Conservation (phyloP, 1,140 invertebrate genomes). For the Cydia fagiglandana region DNA sequence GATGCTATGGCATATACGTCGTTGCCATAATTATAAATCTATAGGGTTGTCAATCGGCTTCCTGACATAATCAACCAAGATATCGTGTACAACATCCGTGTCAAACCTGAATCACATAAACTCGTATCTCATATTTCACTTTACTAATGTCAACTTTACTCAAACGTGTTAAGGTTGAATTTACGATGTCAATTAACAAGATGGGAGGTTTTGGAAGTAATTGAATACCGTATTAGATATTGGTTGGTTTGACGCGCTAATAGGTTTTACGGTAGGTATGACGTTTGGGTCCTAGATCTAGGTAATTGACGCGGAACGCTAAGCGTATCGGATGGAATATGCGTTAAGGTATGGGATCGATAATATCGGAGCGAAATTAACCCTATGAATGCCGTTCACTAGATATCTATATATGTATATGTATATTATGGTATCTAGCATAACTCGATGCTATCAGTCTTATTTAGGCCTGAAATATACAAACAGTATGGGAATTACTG, state of each 20-base stretch:
- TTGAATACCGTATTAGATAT: constrained; percentile 47
- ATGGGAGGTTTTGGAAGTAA: neutral
- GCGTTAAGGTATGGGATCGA: constrained; percentile 1
- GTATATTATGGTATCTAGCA: too few species aligned
- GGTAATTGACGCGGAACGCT: constrained; percentile 23
- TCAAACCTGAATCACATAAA: constrained; percentile 32
- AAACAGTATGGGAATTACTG: too few species aligned
- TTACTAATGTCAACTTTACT: neutral
- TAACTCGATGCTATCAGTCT: neutral
- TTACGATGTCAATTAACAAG: neutral
- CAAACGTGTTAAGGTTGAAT: neutral
- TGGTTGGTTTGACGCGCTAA: constrained; percentile 43
- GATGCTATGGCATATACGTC: neutral
- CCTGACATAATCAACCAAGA: constrained; percentile 43
- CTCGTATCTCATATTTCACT: neutral
- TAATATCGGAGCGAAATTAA: neutral
- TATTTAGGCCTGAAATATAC: too few species aligned
- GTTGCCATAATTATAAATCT: neutral
- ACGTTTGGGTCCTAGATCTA: neutral
- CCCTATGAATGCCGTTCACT: neutral
- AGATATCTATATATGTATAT: too few species aligned
- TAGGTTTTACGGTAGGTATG: constrained; percentile 39
- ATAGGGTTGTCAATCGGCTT: constrained; percentile 22
- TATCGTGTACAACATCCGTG: constrained; percentile 49
- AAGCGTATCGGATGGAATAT: constrained; percentile 22